phyloP scores from a whole-genome alignment of 2,797 vertebrate genomes.

The Protosalanx chinensis region DNA sequence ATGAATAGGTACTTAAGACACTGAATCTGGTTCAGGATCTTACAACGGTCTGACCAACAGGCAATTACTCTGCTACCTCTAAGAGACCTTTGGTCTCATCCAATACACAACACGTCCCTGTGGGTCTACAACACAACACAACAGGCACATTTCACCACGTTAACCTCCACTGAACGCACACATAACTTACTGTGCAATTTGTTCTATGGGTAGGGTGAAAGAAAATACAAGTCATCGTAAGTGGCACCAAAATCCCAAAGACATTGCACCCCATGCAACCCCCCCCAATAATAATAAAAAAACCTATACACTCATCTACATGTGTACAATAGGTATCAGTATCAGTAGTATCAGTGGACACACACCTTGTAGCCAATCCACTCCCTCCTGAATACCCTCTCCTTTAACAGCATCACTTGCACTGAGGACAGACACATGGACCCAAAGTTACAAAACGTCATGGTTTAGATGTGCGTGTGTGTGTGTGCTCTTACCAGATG shows the following conservation, averaged over 20 bases:
- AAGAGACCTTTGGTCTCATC: no score
- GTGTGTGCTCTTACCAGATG: conserved; percentile 84
- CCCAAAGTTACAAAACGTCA: neutral
- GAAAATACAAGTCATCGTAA: conserved; percentile 18
- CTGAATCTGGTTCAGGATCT: no score
- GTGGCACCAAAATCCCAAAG: neutral
- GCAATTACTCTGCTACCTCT: no score
- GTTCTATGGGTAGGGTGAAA: conserved; percentile 52
- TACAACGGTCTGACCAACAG: no score
- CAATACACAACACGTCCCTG: neutral
- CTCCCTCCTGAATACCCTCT: conserved; percentile 92
- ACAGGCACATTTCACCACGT: neutral
- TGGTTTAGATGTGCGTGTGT: neutral
- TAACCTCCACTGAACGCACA: neutral
- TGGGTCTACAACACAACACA: neutral
- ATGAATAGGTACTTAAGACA: neutral
- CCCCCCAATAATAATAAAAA: neutral
- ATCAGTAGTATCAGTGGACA: neutral
- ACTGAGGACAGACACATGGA: conserved; percentile 62
- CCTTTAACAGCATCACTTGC: conserved; percentile 94
- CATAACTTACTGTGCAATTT: conserved; percentile 72
- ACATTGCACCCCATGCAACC: conserved; percentile 1
- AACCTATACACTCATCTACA: neutral
- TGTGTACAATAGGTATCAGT: neutral
- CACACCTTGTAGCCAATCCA: conserved; percentile 98